Conservation (phyloP, 2,113 vertebrate species). For the Clarias gariepinus region DNA sequence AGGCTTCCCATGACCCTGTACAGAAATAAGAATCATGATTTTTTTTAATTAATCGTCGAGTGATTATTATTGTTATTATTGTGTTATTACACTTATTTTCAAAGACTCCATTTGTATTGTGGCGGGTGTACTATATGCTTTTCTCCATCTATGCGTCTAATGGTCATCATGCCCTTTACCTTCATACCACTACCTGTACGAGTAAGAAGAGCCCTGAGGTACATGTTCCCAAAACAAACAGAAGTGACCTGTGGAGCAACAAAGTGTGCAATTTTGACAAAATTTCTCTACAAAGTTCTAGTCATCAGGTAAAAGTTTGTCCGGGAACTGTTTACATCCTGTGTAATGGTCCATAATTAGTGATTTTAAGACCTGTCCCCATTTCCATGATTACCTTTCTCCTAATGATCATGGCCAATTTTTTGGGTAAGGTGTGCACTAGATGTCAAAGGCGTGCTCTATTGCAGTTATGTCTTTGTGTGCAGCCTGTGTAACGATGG, state of each 20-base stretch:
- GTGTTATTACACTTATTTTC: too few species aligned
- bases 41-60: too few species aligned
- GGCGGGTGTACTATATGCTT: too few species aligned
- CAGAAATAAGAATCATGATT: too few species aligned
- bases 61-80: too few species aligned
- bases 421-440: conserved; percentile 2
- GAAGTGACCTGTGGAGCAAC: neutral
- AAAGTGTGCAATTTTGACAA: neutral
- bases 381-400: conserved; percentile 4
- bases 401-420: neutral
- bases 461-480: conserved; percentile 43
- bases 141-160: neutral
- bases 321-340: neutral
- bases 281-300: neutral
- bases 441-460: conserved; percentile 7
- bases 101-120: too few species aligned
- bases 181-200: neutral
- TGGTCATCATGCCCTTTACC: neutral
- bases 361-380: neutral
- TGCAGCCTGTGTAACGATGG: conserved; percentile 60
- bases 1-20: too few species aligned
- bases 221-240: neutral
- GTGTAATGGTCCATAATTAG: neutral
- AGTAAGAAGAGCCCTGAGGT: neutral
- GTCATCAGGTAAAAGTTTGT: neutral